A percentile compares a stretch with the other conserved stretches of the same genome.
These are phyloP conservation scores for Cirrhinus mrigala DNA, from an alignment of 2,797 vertebrate species.

Conservation along the genomic window DNA sequence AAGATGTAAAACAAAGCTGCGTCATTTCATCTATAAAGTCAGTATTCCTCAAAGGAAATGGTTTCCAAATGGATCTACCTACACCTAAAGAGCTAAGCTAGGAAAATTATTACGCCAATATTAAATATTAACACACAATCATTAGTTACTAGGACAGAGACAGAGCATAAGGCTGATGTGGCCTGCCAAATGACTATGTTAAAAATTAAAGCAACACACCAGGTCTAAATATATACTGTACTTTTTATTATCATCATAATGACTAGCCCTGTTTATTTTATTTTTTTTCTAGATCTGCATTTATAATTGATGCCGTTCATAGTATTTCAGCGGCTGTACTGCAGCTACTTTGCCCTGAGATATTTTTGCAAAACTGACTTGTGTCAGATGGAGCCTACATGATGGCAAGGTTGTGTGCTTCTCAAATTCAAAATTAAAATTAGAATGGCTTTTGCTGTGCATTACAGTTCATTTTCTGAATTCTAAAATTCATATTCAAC, in stretches of 20 bases:
- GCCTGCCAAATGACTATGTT: conserved; percentile 42
- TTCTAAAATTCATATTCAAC: not conserved
- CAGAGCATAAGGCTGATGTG: conserved; percentile 26
- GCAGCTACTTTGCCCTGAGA: not conserved
- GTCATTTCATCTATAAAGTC: not conserved
- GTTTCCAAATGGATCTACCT: not conserved
- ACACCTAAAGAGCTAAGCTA: conserved; percentile 9
- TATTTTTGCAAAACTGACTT: not conserved
- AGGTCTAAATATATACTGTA: conserved; percentile 32
- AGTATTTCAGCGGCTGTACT: not conserved
- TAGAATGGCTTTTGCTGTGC: not conserved
- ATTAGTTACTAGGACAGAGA: conserved; percentile 40
- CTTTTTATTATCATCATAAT: conserved; percentile 13
- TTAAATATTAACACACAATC: conserved; percentile 45
- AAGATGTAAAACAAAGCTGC: not conserved
- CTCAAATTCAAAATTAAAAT: not conserved
- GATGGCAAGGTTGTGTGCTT: not conserved
- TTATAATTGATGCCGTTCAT: not conserved
- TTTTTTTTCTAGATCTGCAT: not conserved
- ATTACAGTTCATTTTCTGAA: not conserved
- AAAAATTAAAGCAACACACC: conserved; percentile 36
- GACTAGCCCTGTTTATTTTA: not conserved
- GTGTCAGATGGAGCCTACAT: not conserved
- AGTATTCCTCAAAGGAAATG: not conserved
- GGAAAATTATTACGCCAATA: conserved; percentile 14